Percentiles rank a stretch among this genome's conserved stretches.
Conservation (phyloP, 2,888 invertebrate species). For the Ametastegia equiseti region DNA sequence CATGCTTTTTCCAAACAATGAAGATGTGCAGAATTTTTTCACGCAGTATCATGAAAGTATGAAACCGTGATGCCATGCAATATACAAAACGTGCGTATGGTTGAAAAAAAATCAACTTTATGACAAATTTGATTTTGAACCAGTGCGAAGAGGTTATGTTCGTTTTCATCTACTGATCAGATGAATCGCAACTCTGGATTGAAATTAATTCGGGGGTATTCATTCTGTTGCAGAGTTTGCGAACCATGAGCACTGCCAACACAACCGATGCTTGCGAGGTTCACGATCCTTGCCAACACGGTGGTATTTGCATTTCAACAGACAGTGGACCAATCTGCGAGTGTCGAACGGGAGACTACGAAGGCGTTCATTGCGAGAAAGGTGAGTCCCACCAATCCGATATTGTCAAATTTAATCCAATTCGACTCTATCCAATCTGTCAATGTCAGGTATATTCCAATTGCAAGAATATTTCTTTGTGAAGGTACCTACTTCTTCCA, state of each 20-base stretch:
- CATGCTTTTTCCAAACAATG: too few species aligned
- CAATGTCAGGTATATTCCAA: neutral
- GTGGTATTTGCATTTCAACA: conserved; percentile 96
- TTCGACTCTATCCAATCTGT: neutral
- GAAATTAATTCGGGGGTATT: neutral
- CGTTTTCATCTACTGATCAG: neutral
- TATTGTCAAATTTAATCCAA: neutral
- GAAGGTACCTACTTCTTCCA: too few species aligned
- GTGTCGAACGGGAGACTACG: conserved; percentile 94
- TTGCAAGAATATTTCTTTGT: neutral
- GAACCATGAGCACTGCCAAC: conserved; percentile 77
- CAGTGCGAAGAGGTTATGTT: neutral
- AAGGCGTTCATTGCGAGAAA: conserved; percentile 96
- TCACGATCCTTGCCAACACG: conserved; percentile 95
- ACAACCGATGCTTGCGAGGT: conserved; percentile 91
- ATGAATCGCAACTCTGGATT: neutral
- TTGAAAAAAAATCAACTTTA: neutral
- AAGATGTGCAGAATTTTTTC: too few species aligned
- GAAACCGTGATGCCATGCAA: too few species aligned
- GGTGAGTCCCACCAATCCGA: conserved; percentile 79
- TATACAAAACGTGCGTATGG: neutral
- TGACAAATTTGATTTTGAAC: neutral
- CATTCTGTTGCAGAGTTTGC: conserved; percentile 73
- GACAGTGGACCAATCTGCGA: conserved; percentile 97
- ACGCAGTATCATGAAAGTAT: too few species aligned